These are phyloP conservation scores for Heliconius congener DNA, from an alignment of 1,140 invertebrate species.

Conservation along the genomic window DNA sequence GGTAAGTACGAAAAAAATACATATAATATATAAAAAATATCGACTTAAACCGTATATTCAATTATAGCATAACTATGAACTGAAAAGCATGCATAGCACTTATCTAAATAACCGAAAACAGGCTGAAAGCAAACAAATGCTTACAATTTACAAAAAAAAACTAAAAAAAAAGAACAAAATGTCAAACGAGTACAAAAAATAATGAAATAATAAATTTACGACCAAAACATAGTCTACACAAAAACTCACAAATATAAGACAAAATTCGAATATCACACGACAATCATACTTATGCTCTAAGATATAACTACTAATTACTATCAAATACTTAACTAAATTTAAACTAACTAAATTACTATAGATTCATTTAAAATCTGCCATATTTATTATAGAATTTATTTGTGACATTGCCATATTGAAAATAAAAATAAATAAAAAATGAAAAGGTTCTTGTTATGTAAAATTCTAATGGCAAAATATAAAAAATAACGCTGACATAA, in stretches of 20 bases:
- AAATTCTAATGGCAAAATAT: too few relatives aligned
- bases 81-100: constrained; percentile 80
- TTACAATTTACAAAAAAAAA: constrained; percentile 74
- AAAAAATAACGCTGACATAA: neutral
- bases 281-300: constrained; percentile 29
- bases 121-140: constrained; percentile 80
- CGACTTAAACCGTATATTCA: constrained; percentile 49
- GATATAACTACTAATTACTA: constrained; percentile 9
- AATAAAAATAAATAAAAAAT: constrained; percentile 9
- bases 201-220: constrained; percentile 38
- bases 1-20: constrained; percentile 80
- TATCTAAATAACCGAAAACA: constrained; percentile 53
- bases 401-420: constrained; percentile 29
- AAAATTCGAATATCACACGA: constrained; percentile 37
- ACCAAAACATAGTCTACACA: neutral
- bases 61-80: constrained; percentile 77
- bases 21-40: constrained; percentile 55
- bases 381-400: constrained; percentile 24
- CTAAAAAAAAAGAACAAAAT: constrained; percentile 54
- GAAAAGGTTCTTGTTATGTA: neutral
- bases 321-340: neutral
- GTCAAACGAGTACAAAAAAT: constrained; percentile 53
- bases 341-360: constrained; percentile 29
- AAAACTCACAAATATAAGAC: constrained; percentile 14
- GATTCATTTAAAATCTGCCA: constrained; percentile 44